Base-by-base conservation (phyloP, 2,888 invertebrate genomes). In the Gymnoscelis rufifasciata region DNA sequence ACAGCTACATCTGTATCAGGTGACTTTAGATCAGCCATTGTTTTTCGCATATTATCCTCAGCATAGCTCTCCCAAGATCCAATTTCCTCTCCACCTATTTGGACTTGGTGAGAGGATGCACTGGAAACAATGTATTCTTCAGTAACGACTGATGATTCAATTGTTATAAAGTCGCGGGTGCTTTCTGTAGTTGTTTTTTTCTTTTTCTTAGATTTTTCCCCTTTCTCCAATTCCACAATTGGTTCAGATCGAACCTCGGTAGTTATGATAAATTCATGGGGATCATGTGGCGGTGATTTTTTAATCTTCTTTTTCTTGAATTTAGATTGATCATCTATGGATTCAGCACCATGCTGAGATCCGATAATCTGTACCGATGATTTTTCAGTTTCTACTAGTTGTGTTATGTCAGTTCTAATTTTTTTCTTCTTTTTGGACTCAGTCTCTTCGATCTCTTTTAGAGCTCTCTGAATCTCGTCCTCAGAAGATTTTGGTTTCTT, bases 391-490 rank as follows among this genome's bases (percentile, higher is more conserved):
- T 51, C 50, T 13, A 39, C 38, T 0, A 31, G n/a, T 1, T 14
- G n/a, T 1, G 12, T 29, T 11, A 31, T 7, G 2, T 59, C 57
- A 6, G 43, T 3, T 39, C 49, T 56, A 5, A 36, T 12, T 24
- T 38, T 45, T 60, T 74, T 81, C 62, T 77, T 86, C 65, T 83
- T 87, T 57, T 81, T 84, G 48, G 71, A 80, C 35, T 78, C 73
- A 24, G 68, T 65, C 39, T 76, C 80, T 54, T 83, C 84, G 38
- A 88, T 86, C 66, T 88, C 88, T 68, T 83, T 87, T 0, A 88
- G 66, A 31, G 84, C 87, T 58, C 73, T 80, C 52, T 76, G 78
- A 52, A 88, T 88, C 56, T 88, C 87, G 54, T 88, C 86, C 56
- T 78, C 79, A 11, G 61, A 49, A 1, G 62, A 55, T 59, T 78